These are phyloP conservation scores for Apodemia mormo DNA, from an alignment of 2,888 invertebrate genomes.

Conservation along the genomic window DNA sequence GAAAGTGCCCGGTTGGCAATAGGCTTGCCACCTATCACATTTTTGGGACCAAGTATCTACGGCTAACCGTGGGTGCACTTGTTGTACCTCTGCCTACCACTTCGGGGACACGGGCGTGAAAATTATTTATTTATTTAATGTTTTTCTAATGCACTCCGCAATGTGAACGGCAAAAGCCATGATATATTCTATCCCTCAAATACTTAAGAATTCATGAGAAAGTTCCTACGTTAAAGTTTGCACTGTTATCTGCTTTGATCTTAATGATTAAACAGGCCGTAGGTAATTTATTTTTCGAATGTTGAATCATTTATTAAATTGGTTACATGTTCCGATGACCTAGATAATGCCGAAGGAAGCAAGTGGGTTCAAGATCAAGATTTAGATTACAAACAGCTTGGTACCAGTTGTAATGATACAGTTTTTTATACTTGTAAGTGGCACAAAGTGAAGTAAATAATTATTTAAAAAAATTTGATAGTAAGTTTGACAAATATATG, in stretches of 20 bases:
- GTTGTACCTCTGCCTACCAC: too few species aligned
- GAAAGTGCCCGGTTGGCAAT: too few species aligned
- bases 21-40: too few species aligned
- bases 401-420: conserved; percentile 11
- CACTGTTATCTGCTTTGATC: not conserved
- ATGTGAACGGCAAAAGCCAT: too few species aligned
- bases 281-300: conserved; percentile 1
- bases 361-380: conserved; percentile 9
- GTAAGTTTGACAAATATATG: too few species aligned
- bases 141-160: too few species aligned
- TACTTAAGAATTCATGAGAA: not conserved
- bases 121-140: too few species aligned
- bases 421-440: not conserved
- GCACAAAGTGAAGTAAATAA: not conserved
- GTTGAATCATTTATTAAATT: conserved; percentile 9
- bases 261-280: not conserved
- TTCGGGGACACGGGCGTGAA: too few species aligned
- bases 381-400: conserved; percentile 11
- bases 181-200: not conserved
- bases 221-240: not conserved
- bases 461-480: too few species aligned
- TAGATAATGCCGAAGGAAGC: not conserved
- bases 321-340: conserved; percentile 13
- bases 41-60: too few species aligned
- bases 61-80: too few species aligned